These are phyloP conservation scores for Takifugu flavidus DNA, from an alignment of 2,113 vertebrate species.

Conservation along the genomic window DNA sequence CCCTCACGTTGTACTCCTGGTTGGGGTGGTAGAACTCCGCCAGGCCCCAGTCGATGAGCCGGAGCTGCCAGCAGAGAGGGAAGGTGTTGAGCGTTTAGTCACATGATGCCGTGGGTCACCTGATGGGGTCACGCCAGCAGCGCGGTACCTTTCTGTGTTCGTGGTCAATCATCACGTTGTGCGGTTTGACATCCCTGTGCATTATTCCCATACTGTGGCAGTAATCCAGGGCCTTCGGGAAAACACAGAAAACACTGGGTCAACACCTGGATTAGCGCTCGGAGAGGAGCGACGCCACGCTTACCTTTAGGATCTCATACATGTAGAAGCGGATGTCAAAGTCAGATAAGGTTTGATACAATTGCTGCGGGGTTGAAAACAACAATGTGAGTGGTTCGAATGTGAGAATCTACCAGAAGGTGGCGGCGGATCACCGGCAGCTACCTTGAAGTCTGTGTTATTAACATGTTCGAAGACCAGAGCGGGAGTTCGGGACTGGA, in stretches of 20 bases:
- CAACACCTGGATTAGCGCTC: too few relatives aligned
- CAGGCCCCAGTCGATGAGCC: conserved; percentile 86
- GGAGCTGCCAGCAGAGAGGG: conserved; percentile 65
- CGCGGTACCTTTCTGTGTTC: conserved; percentile 83
- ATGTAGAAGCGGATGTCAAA: conserved; percentile 89
- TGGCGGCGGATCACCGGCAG: background rate
- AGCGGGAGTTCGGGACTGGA: conserved; percentile 84
- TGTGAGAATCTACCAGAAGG: background rate
- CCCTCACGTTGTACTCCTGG: conserved; percentile 85
- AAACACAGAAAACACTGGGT: background rate
- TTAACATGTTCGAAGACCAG: conserved; percentile 87
- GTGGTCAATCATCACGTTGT: conserved; percentile 88
- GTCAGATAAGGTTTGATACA: conserved; percentile 86
- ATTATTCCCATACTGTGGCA: conserved; percentile 89
- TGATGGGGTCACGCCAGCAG: too few relatives aligned
- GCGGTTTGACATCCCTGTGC: conserved; percentile 87
- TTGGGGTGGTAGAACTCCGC: conserved; percentile 86
- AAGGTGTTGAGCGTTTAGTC: background rate
- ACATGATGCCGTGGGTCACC: too few relatives aligned
- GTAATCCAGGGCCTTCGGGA: conserved; percentile 69
- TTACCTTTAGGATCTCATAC: conserved; percentile 87
- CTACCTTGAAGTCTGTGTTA: conserved; percentile 89
- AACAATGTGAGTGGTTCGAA: background rate
- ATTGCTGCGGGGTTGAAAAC: conserved; percentile 68
- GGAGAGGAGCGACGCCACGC: background rate